Evolutionary conservation across 2,888 invertebrate genomes (phyloP), one percentile per base, ranked within the genome.

Genomic region (Dynastes tityus): DNA sequence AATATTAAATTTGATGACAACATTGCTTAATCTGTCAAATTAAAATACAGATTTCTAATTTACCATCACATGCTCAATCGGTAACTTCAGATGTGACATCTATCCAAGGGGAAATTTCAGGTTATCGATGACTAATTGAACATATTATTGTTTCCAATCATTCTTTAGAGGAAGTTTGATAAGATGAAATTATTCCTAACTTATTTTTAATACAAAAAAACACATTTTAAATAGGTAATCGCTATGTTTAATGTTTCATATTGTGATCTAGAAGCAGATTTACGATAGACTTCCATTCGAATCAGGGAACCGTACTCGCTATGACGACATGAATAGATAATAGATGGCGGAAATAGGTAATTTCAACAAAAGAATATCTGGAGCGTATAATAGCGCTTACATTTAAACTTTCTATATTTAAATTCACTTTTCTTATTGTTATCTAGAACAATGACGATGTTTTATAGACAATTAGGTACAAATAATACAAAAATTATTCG

Each of bases 1-100:
- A 76, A 65, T 53, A 65, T 71, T 55, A 73, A 71, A 71, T 65
- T 78, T 78, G 78, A 78, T 78, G 78, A 78, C 78, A 78, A 73
- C 78, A 77, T 78, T 78, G 71, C 22, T n/a, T 64, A 9, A 37
- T 13, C 16, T 51, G 37, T 65, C 51, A 78, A 49, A 73, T 27
- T 63, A 13, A 5, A 32, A 40, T 51, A 53, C 63, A 40, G 58
- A 51, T 63, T 63, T 73, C 78, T 78, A 27, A 22, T 55, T 55
- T 55, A 22, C 22, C 8, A 22, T 22, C 1, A 2, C 2, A 16
- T 29, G 37, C 55, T 8, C 58, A 37, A 22, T 58, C 73, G 73
- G 45, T 73, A 73, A 58, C 40, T 40, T 32, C 0, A 11, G 9
- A 71, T 55, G 6, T 58, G 8, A 49, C 45, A 2, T 27, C 51